These are phyloP conservation scores for Linyphia triangularis DNA, from an alignment of 2,888 invertebrate genomes.

Conservation along the genomic window DNA sequence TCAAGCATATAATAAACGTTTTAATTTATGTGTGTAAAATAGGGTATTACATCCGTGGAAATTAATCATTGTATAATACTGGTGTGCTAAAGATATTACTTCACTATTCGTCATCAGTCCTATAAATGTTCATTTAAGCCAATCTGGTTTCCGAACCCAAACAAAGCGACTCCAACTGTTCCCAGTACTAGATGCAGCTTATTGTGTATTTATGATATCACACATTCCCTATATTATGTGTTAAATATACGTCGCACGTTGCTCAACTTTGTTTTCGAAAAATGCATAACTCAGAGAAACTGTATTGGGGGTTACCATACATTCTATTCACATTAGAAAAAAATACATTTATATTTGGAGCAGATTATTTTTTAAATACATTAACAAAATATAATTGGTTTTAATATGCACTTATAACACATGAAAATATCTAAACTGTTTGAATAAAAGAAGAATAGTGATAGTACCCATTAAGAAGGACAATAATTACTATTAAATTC, in stretches of 20 bases:
- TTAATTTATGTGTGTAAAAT: background rate
- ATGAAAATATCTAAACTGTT: background rate
- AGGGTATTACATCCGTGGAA: background rate
- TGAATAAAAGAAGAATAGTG: background rate
- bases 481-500: no score
- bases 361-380: background rate
- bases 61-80: slow-evolving; percentile 9
- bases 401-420: background rate
- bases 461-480: no score
- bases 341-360: background rate
- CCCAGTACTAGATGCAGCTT: background rate
- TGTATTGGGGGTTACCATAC: no score
- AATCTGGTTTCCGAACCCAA: background rate
- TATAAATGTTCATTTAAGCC: background rate
- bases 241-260: background rate
- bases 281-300: background rate
- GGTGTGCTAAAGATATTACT: slow-evolving; percentile 23
- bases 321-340: background rate
- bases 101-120: slow-evolving; percentile 12
- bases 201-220: slow-evolving; percentile 31
- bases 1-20: background rate
- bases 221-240: background rate
- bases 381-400: background rate
- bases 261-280: background rate
- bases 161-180: slow-evolving; percentile 10